These are phyloP conservation scores for Capricornis sumatraensis DNA, from an alignment of 2,113 vertebrate species.

Conservation along the genomic window DNA sequence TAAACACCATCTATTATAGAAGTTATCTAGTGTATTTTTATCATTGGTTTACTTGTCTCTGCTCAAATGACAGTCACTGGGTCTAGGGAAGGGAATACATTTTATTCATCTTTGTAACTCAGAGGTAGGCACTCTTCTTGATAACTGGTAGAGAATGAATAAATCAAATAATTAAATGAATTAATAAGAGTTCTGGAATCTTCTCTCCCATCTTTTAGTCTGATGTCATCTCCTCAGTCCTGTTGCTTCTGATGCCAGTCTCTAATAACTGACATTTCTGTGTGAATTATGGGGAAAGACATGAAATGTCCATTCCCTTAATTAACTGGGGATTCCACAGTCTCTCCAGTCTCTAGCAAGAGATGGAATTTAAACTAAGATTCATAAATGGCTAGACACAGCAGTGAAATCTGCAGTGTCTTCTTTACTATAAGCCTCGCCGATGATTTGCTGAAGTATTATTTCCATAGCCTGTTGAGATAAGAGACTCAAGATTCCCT, in stretches of 20 bases:
- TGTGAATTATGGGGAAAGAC: background rate
- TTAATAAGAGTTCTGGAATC: background rate
- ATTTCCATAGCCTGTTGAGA: background rate
- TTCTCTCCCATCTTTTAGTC: background rate
- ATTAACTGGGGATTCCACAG: background rate
- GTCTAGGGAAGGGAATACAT: background rate
- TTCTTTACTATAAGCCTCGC: background rate
- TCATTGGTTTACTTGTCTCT: background rate
- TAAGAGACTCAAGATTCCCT: background rate
- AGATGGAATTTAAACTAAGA: background rate
- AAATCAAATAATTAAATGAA: background rate
- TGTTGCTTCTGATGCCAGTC: background rate
- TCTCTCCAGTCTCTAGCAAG: background rate
- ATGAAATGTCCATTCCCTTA: background rate
- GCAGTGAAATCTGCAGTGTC: background rate
- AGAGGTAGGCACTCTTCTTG: background rate
- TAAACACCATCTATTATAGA: background rate
- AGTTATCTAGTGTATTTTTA: background rate
- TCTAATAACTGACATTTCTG: background rate
- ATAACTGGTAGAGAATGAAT: background rate
- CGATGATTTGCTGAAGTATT: background rate
- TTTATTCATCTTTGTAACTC: background rate
- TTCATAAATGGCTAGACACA: background rate
- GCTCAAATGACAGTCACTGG: background rate
- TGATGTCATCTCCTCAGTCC: background rate